Evolutionary conservation across 2,888 invertebrate genomes (phyloP).

Genomic region (Serripes groenlandicus): DNA sequence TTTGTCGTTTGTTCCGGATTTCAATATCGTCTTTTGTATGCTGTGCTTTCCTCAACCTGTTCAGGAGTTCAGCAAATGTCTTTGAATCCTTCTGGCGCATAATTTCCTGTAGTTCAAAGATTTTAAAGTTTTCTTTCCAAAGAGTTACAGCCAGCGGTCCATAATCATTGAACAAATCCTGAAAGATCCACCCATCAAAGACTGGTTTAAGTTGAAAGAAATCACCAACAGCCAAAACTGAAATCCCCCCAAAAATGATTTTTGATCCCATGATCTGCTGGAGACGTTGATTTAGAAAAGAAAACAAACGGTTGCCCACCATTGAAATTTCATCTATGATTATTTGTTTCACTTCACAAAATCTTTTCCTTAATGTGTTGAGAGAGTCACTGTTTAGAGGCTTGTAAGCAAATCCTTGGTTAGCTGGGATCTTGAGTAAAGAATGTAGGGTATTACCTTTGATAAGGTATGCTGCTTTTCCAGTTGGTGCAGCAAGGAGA

Average conservation of each 20-base stretch:
- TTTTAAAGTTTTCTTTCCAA: conserved; percentile 59
- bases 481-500: neutral
- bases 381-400: conserved; percentile 7
- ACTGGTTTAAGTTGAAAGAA: conserved; percentile 65
- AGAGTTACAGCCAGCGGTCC: conserved; percentile 56
- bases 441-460: conserved; percentile 52
- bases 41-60: conserved; percentile 32
- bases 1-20: no score
- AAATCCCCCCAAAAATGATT: conserved; percentile 58
- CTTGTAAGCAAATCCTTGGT: conserved; percentile 36
- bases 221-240: conserved; percentile 62
- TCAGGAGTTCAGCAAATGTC: neutral
- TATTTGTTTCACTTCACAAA: conserved; percentile 46
- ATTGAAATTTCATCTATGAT: conserved; percentile 69
- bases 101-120: conserved; percentile 62
- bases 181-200: conserved; percentile 47
- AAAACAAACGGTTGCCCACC: conserved; percentile 57
- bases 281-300: conserved; percentile 48
- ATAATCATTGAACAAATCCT: conserved; percentile 27
- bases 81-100: conserved; percentile 65
- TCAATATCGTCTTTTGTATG: conserved; percentile 60
- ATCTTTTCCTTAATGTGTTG: conserved; percentile 37
- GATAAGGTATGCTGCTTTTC: conserved; percentile 24
- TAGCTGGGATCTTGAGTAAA: conserved; percentile 42
- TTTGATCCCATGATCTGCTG: conserved; percentile 42